Evolutionary conservation across 2,888 invertebrate species (phyloP), one percentile per base, ranked within the genome.

Genomic region (Seira sanloemensis): DNA sequence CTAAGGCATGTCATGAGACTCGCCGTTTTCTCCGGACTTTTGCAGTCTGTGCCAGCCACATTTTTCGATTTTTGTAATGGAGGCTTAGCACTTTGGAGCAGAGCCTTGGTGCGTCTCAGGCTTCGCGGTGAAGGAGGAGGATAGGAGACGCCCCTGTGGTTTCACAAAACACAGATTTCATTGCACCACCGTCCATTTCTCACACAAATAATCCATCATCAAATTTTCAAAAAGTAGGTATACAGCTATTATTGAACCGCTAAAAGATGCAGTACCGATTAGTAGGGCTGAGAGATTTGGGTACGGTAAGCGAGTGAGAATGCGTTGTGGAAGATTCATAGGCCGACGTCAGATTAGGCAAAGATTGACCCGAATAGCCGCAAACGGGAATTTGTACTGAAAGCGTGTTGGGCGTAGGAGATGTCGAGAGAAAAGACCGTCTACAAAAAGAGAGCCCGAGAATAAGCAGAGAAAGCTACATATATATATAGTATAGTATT

Each of bases 31-130:
- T 88, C 89, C 16, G 89, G 88, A 72, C 89, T 88, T 25, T 85
- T 83, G 50, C 83, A 83, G 24, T 83, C 83, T 62, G 62, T 77
- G 27, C 72, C 72, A 1, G 83, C 83, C 21, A 88, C 87, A 73
- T 90, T 89, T 72, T 96, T 93, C 90, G 96, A 95, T 91, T 96
- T 97, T 73, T 95, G 92, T 76, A 97, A 92, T 7, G 96, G 96
- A 83, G 96, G 97, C 91, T 96, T 91, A 18, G 90, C 88, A 12
- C 90, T 90, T 66, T 90, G 90, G 12, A 89, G 88, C 4, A 90
- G 88, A n/a, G 90, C 90, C 77, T 89, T 90, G 5, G 90, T 86
- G 27, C 90, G 82, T 76, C 89, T 72, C 0, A 90, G 77, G 91
- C 84, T 89, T 74, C 90, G 93, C 90, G 90, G 96, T 88, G 96